These are phyloP conservation scores for Brachionus koreanus DNA, from an alignment of 1,140 invertebrate genomes.

Conservation along the genomic window DNA sequence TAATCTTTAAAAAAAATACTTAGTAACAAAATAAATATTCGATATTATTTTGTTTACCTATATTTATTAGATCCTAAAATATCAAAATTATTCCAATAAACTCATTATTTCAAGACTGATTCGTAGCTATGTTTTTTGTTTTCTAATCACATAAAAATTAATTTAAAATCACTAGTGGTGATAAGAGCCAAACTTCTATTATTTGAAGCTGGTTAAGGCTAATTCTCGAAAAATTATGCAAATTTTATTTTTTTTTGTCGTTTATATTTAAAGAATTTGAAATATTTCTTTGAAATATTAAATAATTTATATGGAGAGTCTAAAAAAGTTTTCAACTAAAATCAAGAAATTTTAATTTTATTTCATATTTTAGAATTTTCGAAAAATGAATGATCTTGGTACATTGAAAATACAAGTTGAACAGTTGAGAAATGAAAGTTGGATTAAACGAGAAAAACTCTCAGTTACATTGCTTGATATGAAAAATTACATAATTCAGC, in stretches of 20 bases:
- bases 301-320: background rate
- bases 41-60: background rate
- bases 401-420: slow-evolving; percentile 27
- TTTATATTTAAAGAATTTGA: background rate
- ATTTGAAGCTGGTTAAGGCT: background rate
- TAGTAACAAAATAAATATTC: background rate
- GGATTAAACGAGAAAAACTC: slow-evolving; percentile 36
- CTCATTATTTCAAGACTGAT: background rate
- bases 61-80: background rate
- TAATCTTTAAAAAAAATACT: background rate
- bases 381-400: slow-evolving; percentile 32
- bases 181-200: background rate
- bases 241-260: slow-evolving; percentile 28
- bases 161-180: background rate
- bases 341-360: background rate
- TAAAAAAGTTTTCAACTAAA: background rate
- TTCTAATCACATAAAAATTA: background rate
- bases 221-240: background rate
- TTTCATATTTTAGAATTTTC: background rate
- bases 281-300: slow-evolving; percentile 10
- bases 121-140: background rate
- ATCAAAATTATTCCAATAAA: background rate
- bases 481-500: background rate
- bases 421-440: slow-evolving; percentile 1
- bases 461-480: slow-evolving; percentile 25